Conservation (phyloP, 2,113 vertebrate species). For the Zosterops pallidus region DNA sequence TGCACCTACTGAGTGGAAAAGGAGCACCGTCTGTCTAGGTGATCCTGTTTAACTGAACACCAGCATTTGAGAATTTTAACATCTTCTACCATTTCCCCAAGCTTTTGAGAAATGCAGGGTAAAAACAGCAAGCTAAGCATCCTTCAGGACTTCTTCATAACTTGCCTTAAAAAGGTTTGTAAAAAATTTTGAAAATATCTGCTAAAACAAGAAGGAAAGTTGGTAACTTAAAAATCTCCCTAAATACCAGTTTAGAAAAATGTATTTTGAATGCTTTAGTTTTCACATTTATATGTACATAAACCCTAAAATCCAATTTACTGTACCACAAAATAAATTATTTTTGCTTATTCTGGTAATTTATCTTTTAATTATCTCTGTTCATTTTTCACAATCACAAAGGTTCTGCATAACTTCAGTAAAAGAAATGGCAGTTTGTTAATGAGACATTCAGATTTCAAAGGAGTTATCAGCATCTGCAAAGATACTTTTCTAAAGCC, state of each 20-base stretch:
- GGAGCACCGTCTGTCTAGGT: neutral
- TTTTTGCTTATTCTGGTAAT: neutral
- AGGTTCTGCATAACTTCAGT: neutral
- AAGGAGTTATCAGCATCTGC: neutral
- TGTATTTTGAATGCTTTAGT: neutral
- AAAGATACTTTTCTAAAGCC: neutral
- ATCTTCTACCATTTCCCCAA: neutral
- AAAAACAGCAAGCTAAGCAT: neutral
- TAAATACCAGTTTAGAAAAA: neutral
- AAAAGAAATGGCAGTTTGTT: neutral
- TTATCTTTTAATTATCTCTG: neutral
- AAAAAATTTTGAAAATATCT: neutral
- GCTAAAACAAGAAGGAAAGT: neutral
- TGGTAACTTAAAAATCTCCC: neutral
- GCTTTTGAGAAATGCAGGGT: neutral
- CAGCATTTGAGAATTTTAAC: neutral
- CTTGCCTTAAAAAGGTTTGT: neutral
- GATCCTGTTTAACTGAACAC: neutral
- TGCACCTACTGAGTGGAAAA: neutral
- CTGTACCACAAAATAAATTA: neutral
- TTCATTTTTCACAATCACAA: neutral
- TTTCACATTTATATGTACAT: neutral
- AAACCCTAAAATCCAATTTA: neutral
- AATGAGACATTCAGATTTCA: neutral
- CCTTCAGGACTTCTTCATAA: neutral